Percentiles rank a stretch among this genome's conserved stretches.
These are phyloP conservation scores for Seira musarum DNA, from an alignment of 2,888 invertebrate genomes.

Conservation along the genomic window DNA sequence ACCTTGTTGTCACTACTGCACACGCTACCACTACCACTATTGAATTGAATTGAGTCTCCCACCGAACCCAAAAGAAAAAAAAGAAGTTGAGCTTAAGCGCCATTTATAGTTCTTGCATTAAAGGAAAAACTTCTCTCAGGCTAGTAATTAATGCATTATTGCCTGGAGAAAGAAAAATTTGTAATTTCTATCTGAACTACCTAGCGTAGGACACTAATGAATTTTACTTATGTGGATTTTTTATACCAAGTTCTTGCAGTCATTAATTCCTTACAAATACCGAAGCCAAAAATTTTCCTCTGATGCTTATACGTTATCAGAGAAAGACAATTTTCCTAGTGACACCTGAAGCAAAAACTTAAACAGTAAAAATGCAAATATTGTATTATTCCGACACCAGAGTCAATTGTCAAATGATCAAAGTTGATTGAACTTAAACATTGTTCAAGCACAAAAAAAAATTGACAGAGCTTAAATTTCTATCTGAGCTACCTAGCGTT, in stretches of 20 bases:
- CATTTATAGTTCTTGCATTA: not conserved
- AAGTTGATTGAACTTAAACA: no score
- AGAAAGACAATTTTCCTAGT: no score
- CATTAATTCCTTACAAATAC: no score
- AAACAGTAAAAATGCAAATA: no score
- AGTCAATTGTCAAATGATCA: no score
- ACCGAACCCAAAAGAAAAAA: not conserved
- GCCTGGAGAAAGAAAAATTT: slow-evolving; percentile 47
- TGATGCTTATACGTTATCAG: no score
- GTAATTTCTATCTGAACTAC: not conserved
- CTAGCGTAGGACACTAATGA: slow-evolving; percentile 9
- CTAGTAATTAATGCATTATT: slow-evolving; percentile 41
- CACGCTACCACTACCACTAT: slow-evolving; percentile 20
- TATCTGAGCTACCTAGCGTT: not conserved
- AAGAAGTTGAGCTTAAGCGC: not conserved
- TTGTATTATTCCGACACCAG: no score
- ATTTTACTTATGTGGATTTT: slow-evolving; percentile 25
- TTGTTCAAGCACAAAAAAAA: no score
- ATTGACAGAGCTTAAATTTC: no score
- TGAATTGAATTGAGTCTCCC: not conserved
- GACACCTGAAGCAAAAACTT: no score
- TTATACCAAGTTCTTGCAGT: not conserved
- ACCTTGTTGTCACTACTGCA: slow-evolving; percentile 49
- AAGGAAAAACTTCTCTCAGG: not conserved
- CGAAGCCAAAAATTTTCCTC: no score